Conservation (phyloP, 2,797 vertebrate genomes). For the Alosa sapidissima region DNA sequence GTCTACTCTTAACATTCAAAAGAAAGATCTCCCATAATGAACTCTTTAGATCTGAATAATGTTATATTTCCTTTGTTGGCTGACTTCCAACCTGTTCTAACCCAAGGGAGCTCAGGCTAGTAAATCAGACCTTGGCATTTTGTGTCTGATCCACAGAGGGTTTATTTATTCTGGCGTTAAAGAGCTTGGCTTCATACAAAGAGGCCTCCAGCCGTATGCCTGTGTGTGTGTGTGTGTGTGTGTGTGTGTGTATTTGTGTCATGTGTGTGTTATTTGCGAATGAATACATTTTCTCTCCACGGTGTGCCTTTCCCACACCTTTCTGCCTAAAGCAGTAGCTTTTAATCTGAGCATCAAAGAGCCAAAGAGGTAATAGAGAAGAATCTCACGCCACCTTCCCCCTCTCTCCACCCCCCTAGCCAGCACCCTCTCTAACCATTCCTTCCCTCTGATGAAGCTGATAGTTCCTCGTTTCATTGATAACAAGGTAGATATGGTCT, state of each 20-base stretch:
- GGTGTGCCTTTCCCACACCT: conserved; percentile 52
- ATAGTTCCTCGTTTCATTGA: conserved; percentile 31
- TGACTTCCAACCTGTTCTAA: conserved; percentile 24
- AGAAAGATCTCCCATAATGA: background rate
- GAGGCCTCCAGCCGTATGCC: background rate
- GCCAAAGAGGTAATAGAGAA: conserved; percentile 50
- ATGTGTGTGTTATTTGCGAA: conserved; percentile 50
- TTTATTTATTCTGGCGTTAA: conserved; percentile 34
- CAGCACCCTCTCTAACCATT: conserved; percentile 31
- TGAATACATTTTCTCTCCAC: conserved; percentile 48
- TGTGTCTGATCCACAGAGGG: conserved; percentile 29
- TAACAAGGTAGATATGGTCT: conserved; percentile 26
- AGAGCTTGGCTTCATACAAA: conserved; percentile 24
- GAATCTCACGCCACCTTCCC: conserved; percentile 27
- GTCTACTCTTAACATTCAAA: background rate
- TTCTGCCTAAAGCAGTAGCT: conserved; percentile 59
- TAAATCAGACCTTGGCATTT: conserved; percentile 33
- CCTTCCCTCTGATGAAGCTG: conserved; percentile 8
- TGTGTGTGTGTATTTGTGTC: conserved; percentile 40
- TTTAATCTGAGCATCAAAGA: conserved; percentile 65
- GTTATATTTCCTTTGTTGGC: conserved; percentile 12
- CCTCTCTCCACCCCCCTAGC: background rate
- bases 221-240: conserved; percentile 13
- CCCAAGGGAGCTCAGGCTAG: background rate
- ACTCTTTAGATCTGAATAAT: background rate